A percentile compares a stretch with the other conserved stretches of the same genome.
Conservation (phyloP, 92 coral and sea anemone genomes). For the Scolanthus callimorphus region DNA sequence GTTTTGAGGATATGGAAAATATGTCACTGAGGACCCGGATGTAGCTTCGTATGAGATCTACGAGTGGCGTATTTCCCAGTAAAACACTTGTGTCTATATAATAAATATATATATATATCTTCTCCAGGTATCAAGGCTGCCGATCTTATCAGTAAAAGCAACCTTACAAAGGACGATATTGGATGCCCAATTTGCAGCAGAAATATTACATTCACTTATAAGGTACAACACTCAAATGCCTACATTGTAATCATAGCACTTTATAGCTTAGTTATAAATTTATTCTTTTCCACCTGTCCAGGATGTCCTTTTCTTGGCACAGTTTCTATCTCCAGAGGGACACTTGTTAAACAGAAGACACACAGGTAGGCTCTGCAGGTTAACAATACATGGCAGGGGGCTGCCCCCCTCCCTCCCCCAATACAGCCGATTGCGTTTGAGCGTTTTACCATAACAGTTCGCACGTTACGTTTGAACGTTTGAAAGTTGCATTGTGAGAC, state of each 20-base stretch:
- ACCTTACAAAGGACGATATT: conserved; percentile 39
- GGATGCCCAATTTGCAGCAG: conserved; percentile 96
- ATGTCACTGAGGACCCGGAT: no score
- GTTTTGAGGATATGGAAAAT: no score
- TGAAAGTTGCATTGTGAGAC: no score
- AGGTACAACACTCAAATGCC: conserved; percentile 37
- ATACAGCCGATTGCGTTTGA: no score
- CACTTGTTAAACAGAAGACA: conserved; percentile 76
- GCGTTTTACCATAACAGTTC: no score
- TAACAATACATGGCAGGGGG: no score
- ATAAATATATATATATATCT: no score
- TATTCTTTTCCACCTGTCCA: conserved; percentile 14
- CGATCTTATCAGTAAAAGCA: conserved; percentile 44
- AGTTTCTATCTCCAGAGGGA: conserved; percentile 96
- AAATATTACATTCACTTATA: conserved; percentile 78
- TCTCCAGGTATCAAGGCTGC: conserved; percentile 64
- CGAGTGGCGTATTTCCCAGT: no score
- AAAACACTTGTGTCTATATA: no score
- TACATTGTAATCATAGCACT: neutral
- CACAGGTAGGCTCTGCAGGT: conserved; percentile 55
- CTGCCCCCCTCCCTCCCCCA: no score
- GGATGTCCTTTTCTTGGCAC: conserved; percentile 94
- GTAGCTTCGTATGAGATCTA: no score
- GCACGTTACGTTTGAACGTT: no score
- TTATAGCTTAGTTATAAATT: neutral